Conservation (phyloP, 1,140 invertebrate genomes). For the Hetaerina americana region DNA sequence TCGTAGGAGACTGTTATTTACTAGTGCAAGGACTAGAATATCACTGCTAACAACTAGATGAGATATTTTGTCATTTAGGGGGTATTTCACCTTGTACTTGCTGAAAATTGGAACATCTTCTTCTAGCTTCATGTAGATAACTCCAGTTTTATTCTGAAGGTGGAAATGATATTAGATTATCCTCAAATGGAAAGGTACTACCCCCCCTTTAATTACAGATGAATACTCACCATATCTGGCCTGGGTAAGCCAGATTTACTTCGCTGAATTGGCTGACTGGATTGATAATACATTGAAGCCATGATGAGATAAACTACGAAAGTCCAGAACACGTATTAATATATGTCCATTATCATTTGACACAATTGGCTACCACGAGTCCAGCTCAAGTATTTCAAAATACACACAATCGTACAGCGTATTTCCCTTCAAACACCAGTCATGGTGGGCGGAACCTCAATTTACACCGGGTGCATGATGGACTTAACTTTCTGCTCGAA, state of each 20-base stretch:
- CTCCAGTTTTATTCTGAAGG: conserved; percentile 40
- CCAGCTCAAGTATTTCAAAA: no score
- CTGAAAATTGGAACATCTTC: conserved; percentile 63
- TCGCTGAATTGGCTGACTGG: conserved; percentile 53
- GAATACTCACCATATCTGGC: conserved; percentile 31
- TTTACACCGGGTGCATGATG: no score
- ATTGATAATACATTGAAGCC: conserved; percentile 65
- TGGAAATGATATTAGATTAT: conserved; percentile 5
- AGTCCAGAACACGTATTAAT: no score
- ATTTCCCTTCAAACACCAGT: no score
- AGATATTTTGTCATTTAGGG: conserved; percentile 59
- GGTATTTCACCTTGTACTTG: conserved; percentile 63
- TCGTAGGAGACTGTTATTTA: conserved; percentile 63
- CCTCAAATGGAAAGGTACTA: background rate
- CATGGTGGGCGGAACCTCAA: no score
- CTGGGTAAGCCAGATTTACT: conserved; percentile 8
- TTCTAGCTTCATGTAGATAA: conserved; percentile 51
- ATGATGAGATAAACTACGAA: no score
- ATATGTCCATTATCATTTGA: no score
- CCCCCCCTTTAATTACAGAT: background rate
- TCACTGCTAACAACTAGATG: conserved; percentile 72
- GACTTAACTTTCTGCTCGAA: no score
- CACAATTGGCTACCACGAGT: no score
- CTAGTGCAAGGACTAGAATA: conserved; percentile 69
- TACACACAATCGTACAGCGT: no score